A percentile compares a stretch with the other conserved stretches of the same genome.
These are phyloP conservation scores for Myotis myotis DNA, from an alignment of 2,797 vertebrate genomes.

Conservation along the genomic window DNA sequence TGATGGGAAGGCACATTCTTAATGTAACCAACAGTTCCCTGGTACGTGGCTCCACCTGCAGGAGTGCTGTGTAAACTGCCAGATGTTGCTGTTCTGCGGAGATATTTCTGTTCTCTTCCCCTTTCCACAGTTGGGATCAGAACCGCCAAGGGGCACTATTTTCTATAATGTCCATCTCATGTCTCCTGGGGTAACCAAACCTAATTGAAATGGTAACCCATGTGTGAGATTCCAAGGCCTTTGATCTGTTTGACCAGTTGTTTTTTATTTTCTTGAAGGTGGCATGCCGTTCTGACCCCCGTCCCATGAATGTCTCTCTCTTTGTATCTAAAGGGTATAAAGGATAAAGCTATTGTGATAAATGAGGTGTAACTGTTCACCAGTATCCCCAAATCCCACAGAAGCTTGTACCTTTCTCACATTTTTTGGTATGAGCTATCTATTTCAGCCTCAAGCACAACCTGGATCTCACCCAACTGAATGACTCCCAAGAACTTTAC, in stretches of 20 bases:
- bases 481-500: background rate
- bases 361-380: background rate
- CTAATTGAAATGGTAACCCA: background rate
- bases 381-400: background rate
- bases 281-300: background rate
- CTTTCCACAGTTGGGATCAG: background rate
- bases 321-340: background rate
- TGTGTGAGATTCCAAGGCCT: background rate
- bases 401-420: background rate
- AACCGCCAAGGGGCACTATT: background rate
- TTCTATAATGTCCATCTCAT: background rate
- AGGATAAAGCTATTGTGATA: background rate
- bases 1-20: background rate
- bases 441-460: background rate
- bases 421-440: background rate
- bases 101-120: background rate
- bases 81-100: background rate
- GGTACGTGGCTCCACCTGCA: background rate
- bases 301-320: background rate
- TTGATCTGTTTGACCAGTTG: background rate
- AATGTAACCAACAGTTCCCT: background rate
- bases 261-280: background rate
- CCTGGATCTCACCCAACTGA: background rate
- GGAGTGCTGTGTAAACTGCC: background rate
- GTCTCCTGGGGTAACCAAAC: background rate